phyloP scores from a whole-genome alignment of 2,888 invertebrate species.

The Tiliacea citrago region DNA sequence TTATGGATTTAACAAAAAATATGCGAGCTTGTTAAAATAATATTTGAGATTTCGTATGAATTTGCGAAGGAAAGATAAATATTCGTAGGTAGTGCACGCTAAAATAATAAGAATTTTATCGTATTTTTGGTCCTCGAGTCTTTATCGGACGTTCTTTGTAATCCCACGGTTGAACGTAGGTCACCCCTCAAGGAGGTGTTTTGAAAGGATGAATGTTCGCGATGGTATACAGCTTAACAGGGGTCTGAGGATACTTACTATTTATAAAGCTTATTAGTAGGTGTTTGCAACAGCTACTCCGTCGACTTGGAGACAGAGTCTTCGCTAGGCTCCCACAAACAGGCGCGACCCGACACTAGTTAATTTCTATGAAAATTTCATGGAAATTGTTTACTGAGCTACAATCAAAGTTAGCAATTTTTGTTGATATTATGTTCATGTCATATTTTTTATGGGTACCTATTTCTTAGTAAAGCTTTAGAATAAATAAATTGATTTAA shows the following conservation, averaged over 20 bases:
- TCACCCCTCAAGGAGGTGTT: neutral
- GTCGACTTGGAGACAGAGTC: neutral
- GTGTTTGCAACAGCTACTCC: neutral
- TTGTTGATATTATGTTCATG: neutral
- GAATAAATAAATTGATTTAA: neutral
- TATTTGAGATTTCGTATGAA: slow-evolving; percentile 12
- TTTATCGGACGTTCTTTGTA: neutral
- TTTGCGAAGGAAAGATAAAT: slow-evolving; percentile 27
- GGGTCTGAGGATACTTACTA: no score
- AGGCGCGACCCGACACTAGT: no score
- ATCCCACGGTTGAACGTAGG: neutral
- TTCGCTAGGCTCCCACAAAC: no score
- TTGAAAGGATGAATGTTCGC: neutral
- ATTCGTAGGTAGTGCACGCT: slow-evolving; percentile 1
- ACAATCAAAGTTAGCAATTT: neutral
- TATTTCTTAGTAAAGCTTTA: neutral
- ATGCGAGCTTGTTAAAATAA: slow-evolving; percentile 16
- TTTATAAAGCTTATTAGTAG: neutral
- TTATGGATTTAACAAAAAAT: slow-evolving; percentile 35
- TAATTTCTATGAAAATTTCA: no score
- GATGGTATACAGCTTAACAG: no score
- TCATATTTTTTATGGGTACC: neutral
- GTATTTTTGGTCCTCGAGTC: neutral
- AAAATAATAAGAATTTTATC: neutral
- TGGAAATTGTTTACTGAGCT: neutral